A percentile compares a stretch with the other conserved stretches of the same genome.
Evolutionary conservation across 2,888 invertebrate species (phyloP).

Genomic region (Drosophila heteroneura): DNA sequence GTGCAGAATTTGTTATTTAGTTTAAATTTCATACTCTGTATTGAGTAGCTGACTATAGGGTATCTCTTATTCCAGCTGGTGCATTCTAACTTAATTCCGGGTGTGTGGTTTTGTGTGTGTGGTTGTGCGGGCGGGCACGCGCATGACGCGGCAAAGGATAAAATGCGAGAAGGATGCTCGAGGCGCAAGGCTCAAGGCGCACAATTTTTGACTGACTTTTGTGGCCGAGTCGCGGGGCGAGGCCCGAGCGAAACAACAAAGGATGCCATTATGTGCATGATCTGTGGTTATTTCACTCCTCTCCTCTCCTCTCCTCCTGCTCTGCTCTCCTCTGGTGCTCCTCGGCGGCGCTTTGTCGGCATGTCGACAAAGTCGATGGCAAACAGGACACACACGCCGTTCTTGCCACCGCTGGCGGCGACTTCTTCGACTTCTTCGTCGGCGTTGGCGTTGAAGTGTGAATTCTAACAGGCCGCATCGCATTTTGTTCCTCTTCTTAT

Average conservation of each 20-base stretch:
- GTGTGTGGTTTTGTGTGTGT: slow-evolving; percentile 5
- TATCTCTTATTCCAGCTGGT: neutral
- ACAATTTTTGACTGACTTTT: slow-evolving; percentile 23
- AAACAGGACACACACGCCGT: slow-evolving; percentile 59
- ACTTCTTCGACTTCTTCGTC: slow-evolving; percentile 1
- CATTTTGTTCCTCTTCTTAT: neutral
- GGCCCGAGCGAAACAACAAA: slow-evolving; percentile 49
- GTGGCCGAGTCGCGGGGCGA: slow-evolving; percentile 10
- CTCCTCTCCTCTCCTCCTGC: slow-evolving; percentile 1
- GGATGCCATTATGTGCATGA: slow-evolving; percentile 77
- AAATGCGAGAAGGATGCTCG: slow-evolving; percentile 39
- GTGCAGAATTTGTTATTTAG: neutral
- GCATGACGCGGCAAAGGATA: slow-evolving; percentile 69
- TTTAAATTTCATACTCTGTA: no score
- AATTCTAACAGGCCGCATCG: slow-evolving; percentile 78
- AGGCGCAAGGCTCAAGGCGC: slow-evolving; percentile 4
- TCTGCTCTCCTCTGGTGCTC: slow-evolving; percentile 8
- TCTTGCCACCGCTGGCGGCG: slow-evolving; percentile 43
- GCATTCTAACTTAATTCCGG: neutral
- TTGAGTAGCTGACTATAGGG: neutral
- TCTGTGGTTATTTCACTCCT: slow-evolving; percentile 69
- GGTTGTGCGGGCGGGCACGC: slow-evolving; percentile 61
- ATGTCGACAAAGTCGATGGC: slow-evolving; percentile 42
- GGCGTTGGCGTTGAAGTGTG: slow-evolving; percentile 70
- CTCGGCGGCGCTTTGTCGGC: slow-evolving; percentile 76